Evolutionary conservation across 2,113 vertebrate species (phyloP).

Genomic region (Chlamydotis undulata): DNA sequence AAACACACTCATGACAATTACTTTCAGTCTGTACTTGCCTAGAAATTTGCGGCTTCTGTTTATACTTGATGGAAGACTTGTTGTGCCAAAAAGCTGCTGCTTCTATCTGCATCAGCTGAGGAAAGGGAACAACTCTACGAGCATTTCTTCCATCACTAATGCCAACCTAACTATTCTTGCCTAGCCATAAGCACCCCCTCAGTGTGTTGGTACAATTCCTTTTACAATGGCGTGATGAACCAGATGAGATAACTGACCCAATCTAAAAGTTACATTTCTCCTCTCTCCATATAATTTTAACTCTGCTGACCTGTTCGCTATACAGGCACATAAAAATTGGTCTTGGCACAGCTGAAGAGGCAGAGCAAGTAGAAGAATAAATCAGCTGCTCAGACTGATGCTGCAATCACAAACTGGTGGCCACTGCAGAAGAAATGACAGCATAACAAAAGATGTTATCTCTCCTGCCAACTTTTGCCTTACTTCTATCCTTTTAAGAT

Average conservation of each 20-base stretch:
- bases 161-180: neutral
- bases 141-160: neutral
- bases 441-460: neutral
- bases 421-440: neutral
- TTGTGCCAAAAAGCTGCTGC: neutral
- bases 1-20: neutral
- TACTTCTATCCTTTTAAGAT: neutral
- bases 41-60: neutral
- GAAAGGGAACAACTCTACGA: neutral
- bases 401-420: neutral
- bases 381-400: neutral
- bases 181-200: neutral
- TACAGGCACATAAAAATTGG: neutral
- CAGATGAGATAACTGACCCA: neutral
- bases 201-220: neutral
- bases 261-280: neutral
- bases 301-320: neutral
- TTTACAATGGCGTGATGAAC: neutral
- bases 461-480: neutral
- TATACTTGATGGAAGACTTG: neutral
- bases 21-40: neutral
- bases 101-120: neutral
- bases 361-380: neutral
- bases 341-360: neutral
- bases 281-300: neutral